Evolutionary conservation across 2,888 invertebrate genomes (phyloP).

Genomic region (Euplexia lucipara): DNA sequence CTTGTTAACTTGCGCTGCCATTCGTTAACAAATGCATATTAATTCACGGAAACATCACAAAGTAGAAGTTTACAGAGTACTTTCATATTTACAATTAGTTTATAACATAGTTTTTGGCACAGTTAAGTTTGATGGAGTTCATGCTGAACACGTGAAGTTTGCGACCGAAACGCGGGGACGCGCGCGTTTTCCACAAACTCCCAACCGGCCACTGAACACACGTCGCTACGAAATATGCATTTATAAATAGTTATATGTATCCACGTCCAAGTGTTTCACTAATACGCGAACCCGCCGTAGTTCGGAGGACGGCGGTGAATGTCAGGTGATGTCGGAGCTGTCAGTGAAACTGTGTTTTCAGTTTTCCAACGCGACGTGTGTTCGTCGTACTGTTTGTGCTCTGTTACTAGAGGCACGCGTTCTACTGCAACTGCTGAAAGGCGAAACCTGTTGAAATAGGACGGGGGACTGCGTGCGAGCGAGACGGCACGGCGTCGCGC

Average conservation of each 20-base stretch:
- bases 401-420: slow-evolving; percentile 89
- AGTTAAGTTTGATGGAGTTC: slow-evolving; percentile 78
- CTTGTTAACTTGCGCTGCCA: slow-evolving; percentile 76
- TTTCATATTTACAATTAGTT: slow-evolving; percentile 74
- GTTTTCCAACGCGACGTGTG: slow-evolving; percentile 87
- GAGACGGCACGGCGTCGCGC: slow-evolving; percentile 73
- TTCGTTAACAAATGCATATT: slow-evolving; percentile 73
- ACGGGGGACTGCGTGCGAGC: slow-evolving; percentile 82
- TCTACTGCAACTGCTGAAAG: slow-evolving; percentile 88
- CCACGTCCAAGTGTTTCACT: slow-evolving; percentile 79
- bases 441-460: slow-evolving; percentile 91
- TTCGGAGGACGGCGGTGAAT: slow-evolving; percentile 81
- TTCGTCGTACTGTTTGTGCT: slow-evolving; percentile 87
- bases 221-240: slow-evolving; percentile 80
- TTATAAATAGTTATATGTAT: slow-evolving; percentile 87
- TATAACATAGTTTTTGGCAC: slow-evolving; percentile 84
- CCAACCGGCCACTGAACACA: slow-evolving; percentile 79
- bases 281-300: slow-evolving; percentile 77
- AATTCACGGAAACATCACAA: slow-evolving; percentile 78
- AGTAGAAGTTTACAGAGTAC: slow-evolving; percentile 63
- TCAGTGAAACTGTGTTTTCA: slow-evolving; percentile 89
- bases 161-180: slow-evolving; percentile 70
- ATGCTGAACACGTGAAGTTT: slow-evolving; percentile 77
- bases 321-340: slow-evolving; percentile 87
- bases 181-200: slow-evolving; percentile 77